Evolutionary conservation across 2,888 invertebrate genomes (phyloP), one percentile per base, ranked within the genome.

Genomic region (Meganola albula): DNA sequence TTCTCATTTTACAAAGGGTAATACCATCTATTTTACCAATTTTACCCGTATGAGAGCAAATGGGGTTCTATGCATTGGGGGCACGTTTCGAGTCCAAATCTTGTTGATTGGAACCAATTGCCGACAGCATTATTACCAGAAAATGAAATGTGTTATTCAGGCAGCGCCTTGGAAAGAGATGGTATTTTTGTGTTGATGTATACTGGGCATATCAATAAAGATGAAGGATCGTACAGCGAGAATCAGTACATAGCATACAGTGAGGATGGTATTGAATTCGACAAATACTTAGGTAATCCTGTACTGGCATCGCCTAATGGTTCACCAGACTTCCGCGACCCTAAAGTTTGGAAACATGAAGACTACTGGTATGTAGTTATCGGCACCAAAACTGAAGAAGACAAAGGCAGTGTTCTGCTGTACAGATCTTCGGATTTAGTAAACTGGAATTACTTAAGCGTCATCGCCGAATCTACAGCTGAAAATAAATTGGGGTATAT

Each of bases 31-130:
- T 88, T 87, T 57, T 88, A 80, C 44, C 88, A 88, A 46, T 84
- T 64, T 43, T 77, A 87, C 41, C 88, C 88, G 0, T 72, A 79
- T 31, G 67, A 65, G 14, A 63, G 73, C n/a, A 47, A 54, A 0
- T 74, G 74, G 71, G 82, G 82, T 0, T 69, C 74, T 0, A 87
- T 87, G 73, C 83, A 87, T 37, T 89, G 88, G 88, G 88, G 88
- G 0, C 88, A 88, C 44, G 79, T 58, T 2, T 31, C 58, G 1
- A 86, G 87, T 30, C 49, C 59, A 0, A 82, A 89, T 41, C 54
- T 88, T 13, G 71, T 88, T 0, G 59, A 69, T 34, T 88, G 88
- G 88, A 63, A 69, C 14, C 68, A 82, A 22, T 44, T 72, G 1
- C 80, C 83, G 0, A 78, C 85, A 7, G 87, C 88, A 3, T 50